A percentile compares a stretch with the other conserved stretches of the same genome.
Conservation (phyloP, 2,888 invertebrate genomes). For the Neuroscelio doddi region DNA sequence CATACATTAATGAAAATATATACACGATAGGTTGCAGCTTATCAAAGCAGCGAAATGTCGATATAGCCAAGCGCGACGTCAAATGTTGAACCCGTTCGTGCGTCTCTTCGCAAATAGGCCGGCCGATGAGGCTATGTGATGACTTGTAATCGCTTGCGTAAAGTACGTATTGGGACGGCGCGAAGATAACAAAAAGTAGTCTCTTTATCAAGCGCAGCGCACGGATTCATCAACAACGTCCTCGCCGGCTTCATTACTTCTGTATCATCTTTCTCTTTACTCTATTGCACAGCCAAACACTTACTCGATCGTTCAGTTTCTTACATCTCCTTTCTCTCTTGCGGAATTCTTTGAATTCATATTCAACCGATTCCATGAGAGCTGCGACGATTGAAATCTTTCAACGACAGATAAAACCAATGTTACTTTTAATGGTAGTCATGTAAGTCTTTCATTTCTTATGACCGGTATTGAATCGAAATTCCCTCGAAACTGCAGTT, state of each 20-base stretch:
- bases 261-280: conserved; percentile 58
- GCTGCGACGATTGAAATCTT: conserved; percentile 21
- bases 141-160: neutral
- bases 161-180: conserved; percentile 22
- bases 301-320: conserved; percentile 67
- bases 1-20: conserved; percentile 72
- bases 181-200: conserved; percentile 8
- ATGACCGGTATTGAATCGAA: conserved; percentile 39
- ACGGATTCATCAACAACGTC: conserved; percentile 17
- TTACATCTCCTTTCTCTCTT: conserved; percentile 49
- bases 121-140: conserved; percentile 22
- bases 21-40: conserved; percentile 71
- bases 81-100: too few relatives aligned
- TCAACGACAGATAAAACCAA: conserved; percentile 18
- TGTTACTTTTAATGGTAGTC: conserved; percentile 2
- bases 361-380: too few relatives aligned
- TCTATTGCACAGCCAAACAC: conserved; percentile 71
- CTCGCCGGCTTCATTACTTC: conserved; percentile 32
- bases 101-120: conserved; percentile 31
- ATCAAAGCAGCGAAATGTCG: conserved; percentile 68
- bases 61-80: conserved; percentile 43
- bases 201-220: neutral
- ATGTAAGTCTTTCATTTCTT: conserved; percentile 21
- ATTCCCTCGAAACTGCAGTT: conserved; percentile 34
- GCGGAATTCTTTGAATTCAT: too few relatives aligned